A percentile compares a stretch with the other conserved stretches of the same genome.
Evolutionary conservation across 2,113 vertebrate species (phyloP).

Genomic region (Lathamus discolor): DNA sequence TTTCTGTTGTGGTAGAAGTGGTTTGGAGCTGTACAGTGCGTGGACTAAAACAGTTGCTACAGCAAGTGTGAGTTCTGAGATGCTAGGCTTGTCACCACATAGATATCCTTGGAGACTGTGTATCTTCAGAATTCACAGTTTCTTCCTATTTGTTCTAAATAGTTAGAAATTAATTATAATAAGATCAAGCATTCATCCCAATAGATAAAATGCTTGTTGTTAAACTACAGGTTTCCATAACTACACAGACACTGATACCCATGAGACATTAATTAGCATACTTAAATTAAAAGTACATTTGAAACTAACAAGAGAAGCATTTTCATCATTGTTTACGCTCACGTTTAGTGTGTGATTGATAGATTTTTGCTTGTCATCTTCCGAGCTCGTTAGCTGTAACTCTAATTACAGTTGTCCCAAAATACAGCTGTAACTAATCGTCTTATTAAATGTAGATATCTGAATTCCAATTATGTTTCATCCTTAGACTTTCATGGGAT

Average conservation of each 20-base stretch:
- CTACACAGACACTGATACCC: neutral
- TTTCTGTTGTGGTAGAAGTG: neutral
- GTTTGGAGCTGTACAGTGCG: neutral
- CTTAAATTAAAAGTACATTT: constrained; percentile 39
- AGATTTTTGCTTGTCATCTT: constrained; percentile 35
- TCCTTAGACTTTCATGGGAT: neutral
- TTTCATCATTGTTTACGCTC: neutral
- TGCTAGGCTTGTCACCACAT: neutral
- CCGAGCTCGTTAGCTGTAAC: neutral
- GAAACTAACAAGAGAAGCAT: constrained; percentile 13
- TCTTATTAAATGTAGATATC: constrained; percentile 20
- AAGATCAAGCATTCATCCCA: neutral
- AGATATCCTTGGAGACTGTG: neutral
- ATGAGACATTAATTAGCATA: neutral
- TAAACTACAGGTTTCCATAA: neutral
- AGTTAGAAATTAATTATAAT: neutral
- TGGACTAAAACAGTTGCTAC: neutral
- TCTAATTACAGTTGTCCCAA: constrained; percentile 43
- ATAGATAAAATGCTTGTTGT: neutral
- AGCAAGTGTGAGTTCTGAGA: neutral
- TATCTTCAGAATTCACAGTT: neutral
- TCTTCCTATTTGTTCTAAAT: neutral
- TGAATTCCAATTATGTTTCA: constrained; percentile 25
- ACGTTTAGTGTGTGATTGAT: neutral
- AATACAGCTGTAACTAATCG: constrained; percentile 24